Base-by-base conservation (phyloP, 35 echinoderm and acorn worm species). In the Chiridota heheva region DNA sequence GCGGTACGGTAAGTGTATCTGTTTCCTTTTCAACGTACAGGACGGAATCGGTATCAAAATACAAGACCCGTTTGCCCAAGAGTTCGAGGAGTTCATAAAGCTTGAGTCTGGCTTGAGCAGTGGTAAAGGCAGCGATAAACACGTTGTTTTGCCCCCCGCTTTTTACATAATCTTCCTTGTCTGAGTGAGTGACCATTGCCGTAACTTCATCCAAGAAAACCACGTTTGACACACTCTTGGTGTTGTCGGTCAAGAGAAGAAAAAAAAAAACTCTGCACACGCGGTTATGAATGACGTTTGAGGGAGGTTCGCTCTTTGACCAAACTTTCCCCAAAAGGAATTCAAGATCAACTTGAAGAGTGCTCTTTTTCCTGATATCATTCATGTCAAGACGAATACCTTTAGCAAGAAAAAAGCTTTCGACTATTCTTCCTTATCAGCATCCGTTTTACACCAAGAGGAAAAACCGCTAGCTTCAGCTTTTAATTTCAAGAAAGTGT, bases 1-100 rank as follows among this genome's bases (percentile, higher is more conserved):
- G n/a, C n/a, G n/a, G n/a, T n/a, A n/a, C n/a, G n/a, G n/a, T n/a
- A n/a, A n/a, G n/a, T n/a, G 47, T 51, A 12, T 22, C 47, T 22
- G 22, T 51, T 51, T 8, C n/a, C 47, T n/a, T 51, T 51, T n/a
- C n/a, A 8, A 76, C 28, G 46, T 76, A 76, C 12, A 76, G 49
- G 3, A 76, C 32, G 7, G 44, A 55, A 58, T 76, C 46, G 1
- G 72, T 76, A 42, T 55, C 72, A 37, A 55, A 76, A 48, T 76
- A 76, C 41, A 76, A 48, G 3, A 55, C 43, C 2, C 46, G 46
- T 13, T 8, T 56, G 18, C 36, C 72, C 8, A 76, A 37, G 4
- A 5, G 44, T 33, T 76, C 45, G 33, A 76, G 34, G 30, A 42
- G 44, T 28, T 1, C 17, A 37, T 76, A 76, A 12, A 76, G 36